Percentiles rank a stretch among this genome's conserved stretches.
Evolutionary conservation across 2,113 vertebrate species (phyloP).

Genomic region (Muscicapa adusta): DNA sequence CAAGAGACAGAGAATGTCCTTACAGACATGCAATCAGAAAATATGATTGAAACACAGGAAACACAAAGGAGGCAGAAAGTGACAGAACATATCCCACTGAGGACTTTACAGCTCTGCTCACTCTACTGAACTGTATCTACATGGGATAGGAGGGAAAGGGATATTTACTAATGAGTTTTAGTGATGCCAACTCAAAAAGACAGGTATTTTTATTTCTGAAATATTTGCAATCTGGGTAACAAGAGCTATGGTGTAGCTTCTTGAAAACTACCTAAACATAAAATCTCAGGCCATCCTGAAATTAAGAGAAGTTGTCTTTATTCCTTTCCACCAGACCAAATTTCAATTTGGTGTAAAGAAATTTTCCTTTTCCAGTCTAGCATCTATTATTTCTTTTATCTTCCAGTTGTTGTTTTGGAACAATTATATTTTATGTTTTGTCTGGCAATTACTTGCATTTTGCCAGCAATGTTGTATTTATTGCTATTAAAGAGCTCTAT

Average conservation of each 20-base stretch:
- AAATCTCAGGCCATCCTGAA: not conserved
- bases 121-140: not conserved
- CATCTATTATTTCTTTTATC: not conserved
- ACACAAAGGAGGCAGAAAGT: not conserved
- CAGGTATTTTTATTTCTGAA: not conserved
- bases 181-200: not conserved
- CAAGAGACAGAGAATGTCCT: not conserved
- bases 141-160: not conserved
- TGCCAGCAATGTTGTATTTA: not conserved
- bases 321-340: not conserved
- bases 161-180: too few species aligned
- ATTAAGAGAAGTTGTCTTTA: not conserved
- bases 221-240: not conserved
- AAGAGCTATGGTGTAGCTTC: not conserved
- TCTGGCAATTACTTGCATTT: not conserved
- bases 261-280: not conserved
- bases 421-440: not conserved
- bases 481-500: not conserved
- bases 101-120: rapidly evolving
- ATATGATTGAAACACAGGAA: not conserved
- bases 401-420: not conserved
- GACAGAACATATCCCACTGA: not conserved
- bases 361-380: not conserved
- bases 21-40: not conserved
- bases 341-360: not conserved